phyloP scores from a whole-genome alignment of 2,888 invertebrate genomes.

The Nezara viridula region DNA sequence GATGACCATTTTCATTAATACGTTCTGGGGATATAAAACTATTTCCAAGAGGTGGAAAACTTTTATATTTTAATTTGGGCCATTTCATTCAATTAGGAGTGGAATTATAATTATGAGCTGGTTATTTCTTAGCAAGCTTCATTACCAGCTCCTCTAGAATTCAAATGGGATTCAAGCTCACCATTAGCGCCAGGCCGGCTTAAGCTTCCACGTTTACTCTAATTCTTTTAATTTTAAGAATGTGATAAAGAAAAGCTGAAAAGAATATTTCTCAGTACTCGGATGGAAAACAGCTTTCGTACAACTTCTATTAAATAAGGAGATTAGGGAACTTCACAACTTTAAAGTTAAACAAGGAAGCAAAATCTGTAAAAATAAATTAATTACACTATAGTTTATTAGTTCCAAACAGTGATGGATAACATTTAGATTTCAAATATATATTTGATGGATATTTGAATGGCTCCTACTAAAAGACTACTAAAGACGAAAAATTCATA shows the following conservation, averaged over 20 bases:
- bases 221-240: slow-evolving; percentile 7
- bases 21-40: background rate
- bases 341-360: too few species aligned
- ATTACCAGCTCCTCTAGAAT: background rate
- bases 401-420: too few species aligned
- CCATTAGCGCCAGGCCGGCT: background rate
- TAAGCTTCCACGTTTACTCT: slow-evolving; percentile 7
- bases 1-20: too few species aligned
- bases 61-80: background rate
- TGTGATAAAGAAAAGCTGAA: background rate
- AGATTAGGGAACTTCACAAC: background rate
- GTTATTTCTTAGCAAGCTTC: slow-evolving; percentile 26
- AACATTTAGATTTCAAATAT: too few species aligned
- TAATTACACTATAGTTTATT: too few species aligned
- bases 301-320: background rate
- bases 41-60: background rate
- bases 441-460: too few species aligned
- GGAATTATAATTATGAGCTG: slow-evolving; percentile 36
- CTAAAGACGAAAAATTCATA: too few species aligned
- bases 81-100: background rate
- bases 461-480: too few species aligned
- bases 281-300: background rate
- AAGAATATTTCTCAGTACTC: background rate
- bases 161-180: background rate
- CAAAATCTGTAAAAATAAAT: too few species aligned